phyloP scores from a whole-genome alignment of 2,888 invertebrate genomes.

The Conomelus anceps region DNA sequence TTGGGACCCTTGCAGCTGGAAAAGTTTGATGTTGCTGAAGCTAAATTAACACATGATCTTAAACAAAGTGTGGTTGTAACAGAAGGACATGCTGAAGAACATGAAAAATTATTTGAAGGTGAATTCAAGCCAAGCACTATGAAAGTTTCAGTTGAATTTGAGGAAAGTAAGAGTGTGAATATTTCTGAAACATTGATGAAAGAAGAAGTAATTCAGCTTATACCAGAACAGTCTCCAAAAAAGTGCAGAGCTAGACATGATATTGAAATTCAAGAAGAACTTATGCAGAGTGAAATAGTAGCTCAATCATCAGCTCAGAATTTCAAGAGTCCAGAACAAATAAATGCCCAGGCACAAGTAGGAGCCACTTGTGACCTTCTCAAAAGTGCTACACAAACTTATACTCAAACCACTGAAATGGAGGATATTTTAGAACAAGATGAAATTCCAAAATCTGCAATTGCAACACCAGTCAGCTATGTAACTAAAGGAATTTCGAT shows the following conservation, averaged over 20 bases:
- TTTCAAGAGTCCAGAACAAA: conserved; percentile 21
- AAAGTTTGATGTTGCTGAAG: conserved; percentile 26
- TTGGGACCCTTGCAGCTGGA: conserved; percentile 23
- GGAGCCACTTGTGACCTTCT: conserved; percentile 36
- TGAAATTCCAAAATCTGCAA: conserved; percentile 34
- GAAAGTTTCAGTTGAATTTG: conserved; percentile 37
- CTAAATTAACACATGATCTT: conserved; percentile 31
- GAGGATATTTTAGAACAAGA: conserved; percentile 43
- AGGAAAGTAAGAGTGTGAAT: conserved; percentile 48
- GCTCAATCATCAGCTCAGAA: conserved; percentile 35
- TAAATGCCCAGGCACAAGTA: background rate
- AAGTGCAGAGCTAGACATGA: conserved; percentile 34
- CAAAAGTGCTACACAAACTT: conserved; percentile 46
- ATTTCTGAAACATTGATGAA: conserved; percentile 49
- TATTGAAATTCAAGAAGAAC: conserved; percentile 40
- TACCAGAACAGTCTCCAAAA: conserved; percentile 39
- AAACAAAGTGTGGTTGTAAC: conserved; percentile 39
- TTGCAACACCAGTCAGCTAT: conserved; percentile 35
- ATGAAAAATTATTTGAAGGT: conserved; percentile 37
- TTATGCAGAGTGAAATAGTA: conserved; percentile 42
- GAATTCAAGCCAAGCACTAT: conserved; percentile 24
- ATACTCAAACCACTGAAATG: conserved; percentile 48
- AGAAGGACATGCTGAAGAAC: conserved; percentile 39
- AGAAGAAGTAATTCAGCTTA: conserved; percentile 51
- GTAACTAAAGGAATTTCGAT: conserved; percentile 35